These are phyloP conservation scores for Otolemur crassicaudatus DNA, from an alignment of 2,797 vertebrate species.

Conservation along the genomic window DNA sequence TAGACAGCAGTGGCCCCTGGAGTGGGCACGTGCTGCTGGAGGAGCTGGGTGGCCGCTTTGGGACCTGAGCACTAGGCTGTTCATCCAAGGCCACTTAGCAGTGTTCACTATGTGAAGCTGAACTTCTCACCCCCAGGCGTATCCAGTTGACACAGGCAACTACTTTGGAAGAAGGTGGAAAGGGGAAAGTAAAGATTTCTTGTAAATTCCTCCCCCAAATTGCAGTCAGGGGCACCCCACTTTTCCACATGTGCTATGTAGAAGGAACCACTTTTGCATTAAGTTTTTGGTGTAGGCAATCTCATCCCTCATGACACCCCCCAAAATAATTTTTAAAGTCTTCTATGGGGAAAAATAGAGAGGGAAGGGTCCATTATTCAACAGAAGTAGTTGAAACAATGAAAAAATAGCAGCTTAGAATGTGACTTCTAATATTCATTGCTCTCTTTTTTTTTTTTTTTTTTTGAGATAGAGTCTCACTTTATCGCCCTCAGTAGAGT, in stretches of 20 bases:
- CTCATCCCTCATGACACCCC: neutral
- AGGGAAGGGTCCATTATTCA: neutral
- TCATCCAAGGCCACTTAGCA: neutral
- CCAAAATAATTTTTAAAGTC: neutral
- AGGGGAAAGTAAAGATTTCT: neutral
- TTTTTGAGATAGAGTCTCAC: too few species aligned
- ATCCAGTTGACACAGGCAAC: neutral
- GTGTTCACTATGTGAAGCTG: fast-evolving
- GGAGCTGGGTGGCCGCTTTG: neutral
- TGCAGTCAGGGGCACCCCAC: neutral
- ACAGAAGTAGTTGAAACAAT: neutral
- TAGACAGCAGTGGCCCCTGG: neutral
- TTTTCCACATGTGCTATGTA: neutral
- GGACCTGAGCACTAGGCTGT: neutral
- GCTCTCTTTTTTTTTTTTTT: too few species aligned
- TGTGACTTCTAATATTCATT: neutral
- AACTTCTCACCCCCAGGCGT: neutral
- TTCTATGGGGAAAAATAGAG: neutral
- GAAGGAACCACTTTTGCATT: neutral
- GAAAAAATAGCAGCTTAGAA: neutral
- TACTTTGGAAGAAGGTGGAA: neutral
- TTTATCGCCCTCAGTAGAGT: too few species aligned
- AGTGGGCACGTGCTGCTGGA: too few species aligned
- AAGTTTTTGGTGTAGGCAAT: neutral
- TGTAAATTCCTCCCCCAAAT: neutral